Evolutionary conservation across 2,888 invertebrate genomes (phyloP), one percentile per base, ranked within the genome.

Genomic region (Thumatha senex): DNA sequence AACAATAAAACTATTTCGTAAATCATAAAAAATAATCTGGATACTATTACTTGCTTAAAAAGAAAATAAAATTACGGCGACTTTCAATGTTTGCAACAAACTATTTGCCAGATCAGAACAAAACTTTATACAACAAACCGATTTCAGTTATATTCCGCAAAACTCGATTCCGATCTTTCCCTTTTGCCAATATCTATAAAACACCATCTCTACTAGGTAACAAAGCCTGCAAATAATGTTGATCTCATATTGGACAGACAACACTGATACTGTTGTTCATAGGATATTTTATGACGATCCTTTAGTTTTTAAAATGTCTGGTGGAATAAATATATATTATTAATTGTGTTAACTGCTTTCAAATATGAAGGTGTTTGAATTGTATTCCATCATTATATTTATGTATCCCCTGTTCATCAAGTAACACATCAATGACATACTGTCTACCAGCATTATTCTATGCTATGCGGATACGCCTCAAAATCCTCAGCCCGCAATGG

Each of bases 121-220:
- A 15, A 30, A 12, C 40, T 29, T 77, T 80, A 79, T 78, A 82
- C 81, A 79, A 77, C 75, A 76, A 76, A 77, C 77, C 72, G 68
- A 76, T 78, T 81, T 79, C 73, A 75, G 72, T 59, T 48, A 42
- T 54, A 65, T 75, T 74, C 78, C 71, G 56, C 74, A 72, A 79
- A 39, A 79, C 73, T 64, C 71, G 69, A 76, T 76, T 71, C 69
- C 58, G 70, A 76, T 78, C 62, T 58, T 74, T 67, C 80, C 79
- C 75, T 79, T 76, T 69, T 72, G 59, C 73, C 75, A 74, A 78
- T 76, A 73, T 74, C 79, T 77, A 82, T 86, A 82, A 84, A 82
- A 79, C 75, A 77, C 67, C 74, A 62, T 74, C 70, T 72, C 65
- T 69, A 76, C 69, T 72, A 70, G 65, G 67, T 70, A 72, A 76